Evolutionary conservation across 1,140 invertebrate species (phyloP).

Genomic region (Halyomorpha halys): DNA sequence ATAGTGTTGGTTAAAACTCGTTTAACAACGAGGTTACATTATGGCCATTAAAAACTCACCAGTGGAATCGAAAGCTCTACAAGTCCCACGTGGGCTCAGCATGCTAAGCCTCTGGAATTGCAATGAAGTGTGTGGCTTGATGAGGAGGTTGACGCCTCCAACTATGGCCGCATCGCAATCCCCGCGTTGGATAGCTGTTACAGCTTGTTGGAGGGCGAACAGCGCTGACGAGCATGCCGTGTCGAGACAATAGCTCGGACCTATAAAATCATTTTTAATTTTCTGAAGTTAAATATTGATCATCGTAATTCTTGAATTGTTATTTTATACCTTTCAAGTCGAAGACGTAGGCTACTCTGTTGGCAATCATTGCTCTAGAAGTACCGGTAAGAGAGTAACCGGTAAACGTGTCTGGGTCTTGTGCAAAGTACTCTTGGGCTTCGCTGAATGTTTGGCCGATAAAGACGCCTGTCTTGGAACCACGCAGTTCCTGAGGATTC

Average conservation of each 20-base stretch:
- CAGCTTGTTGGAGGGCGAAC: conserved; percentile 78
- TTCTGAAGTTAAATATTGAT: background rate
- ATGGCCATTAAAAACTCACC: conserved; percentile 43
- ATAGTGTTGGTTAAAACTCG: too few species aligned
- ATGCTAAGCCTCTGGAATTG: conserved; percentile 87
- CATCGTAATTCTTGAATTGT: background rate
- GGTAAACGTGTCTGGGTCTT: background rate
- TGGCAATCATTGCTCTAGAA: background rate
- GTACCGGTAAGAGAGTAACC: background rate
- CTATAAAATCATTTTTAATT: conserved; percentile 34
- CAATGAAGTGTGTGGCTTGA: conserved; percentile 81
- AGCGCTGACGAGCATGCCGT: conserved; percentile 92
- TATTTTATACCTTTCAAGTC: conserved; percentile 16
- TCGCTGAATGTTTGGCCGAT: conserved; percentile 8
- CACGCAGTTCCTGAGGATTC: background rate
- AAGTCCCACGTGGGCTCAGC: conserved; percentile 73
- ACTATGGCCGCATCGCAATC: conserved; percentile 89
- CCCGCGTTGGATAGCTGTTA: conserved; percentile 66
- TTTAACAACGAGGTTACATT: too few species aligned
- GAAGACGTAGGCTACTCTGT: conserved; percentile 1
- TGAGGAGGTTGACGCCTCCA: conserved; percentile 61
- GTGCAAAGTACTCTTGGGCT: background rate
- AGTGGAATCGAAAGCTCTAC: conserved; percentile 84
- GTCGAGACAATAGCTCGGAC: conserved; percentile 86
- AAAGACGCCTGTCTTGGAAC: background rate